Base-by-base conservation (phyloP, 2,113 vertebrate species). In the Mirounga angustirostris region DNA sequence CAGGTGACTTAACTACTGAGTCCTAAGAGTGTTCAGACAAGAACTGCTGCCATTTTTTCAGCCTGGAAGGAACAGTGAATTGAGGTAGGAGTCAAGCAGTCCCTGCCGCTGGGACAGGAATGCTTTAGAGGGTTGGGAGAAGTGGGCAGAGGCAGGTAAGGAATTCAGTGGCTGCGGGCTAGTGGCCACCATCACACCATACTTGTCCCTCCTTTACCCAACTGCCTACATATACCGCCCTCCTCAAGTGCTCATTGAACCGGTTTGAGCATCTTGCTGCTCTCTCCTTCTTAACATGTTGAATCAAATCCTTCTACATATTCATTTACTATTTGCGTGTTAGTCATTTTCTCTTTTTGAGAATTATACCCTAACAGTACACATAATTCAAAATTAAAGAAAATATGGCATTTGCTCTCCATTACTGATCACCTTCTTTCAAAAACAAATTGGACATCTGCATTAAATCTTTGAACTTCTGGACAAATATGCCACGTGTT, bases 401-500 rank as follows among this genome's bases (percentile, higher is more conserved):
- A 94, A 92, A 76, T 61, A 12, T 30, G 50, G 61, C 26, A 19
- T 67, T 95, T 96, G 33, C 21, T 30, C 61, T 89, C 16, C 26
- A 78, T n/a, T 76, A 54, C 11, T 6, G 40, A 46, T 74, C 33
- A 40, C 5, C 13, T 85, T 83, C 26, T 95, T 91, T 88, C 36
- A n/a, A 84, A 92, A 95, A 89, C 43, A 81, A 58, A 28, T 5
- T n/a, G 46, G 69, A 10, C 21, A 81, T 61, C 6, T 89, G 50
- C 28, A 89, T 92, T 84, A 85, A 74, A 78, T 81, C 52, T 88
- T 78, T 65, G 63, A 92, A 89, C 33, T 80, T 90, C 7, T 74
- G 21, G 58, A 86, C 12, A 90, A 86, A 65, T 74, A 74, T 40
- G 10, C 30, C 73, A 52, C 11, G 74, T 76, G 50, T 91, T 93